Base-by-base conservation (phyloP, 2,888 invertebrate genomes). In the Imbricaverruca yamaguchii region DNA sequence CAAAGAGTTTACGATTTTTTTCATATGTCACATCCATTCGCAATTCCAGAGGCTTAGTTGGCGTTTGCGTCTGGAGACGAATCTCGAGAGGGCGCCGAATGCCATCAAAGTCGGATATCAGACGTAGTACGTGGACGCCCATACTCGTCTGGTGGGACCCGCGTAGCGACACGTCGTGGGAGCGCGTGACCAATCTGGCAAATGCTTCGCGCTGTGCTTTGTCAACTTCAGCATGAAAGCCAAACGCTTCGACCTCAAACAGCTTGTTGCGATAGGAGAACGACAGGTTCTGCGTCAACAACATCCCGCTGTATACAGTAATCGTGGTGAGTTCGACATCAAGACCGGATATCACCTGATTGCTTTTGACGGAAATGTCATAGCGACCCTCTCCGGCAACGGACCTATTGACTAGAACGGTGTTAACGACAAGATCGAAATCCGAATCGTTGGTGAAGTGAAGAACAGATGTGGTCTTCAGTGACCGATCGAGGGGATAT, bases 241-340 rank as follows among this genome's bases (percentile, higher is more conserved):
- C 21, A 55, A 74, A 74, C 9, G 74, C 74, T 12, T 74, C 74
- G 9, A 55, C 18, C 10, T 53, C 55, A 2, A 55, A 74, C 8
- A 74, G 53, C 21, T 74, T 74, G 55, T 74, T 74, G 9, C 55
- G 74, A 23, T 74, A 74, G 6, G 74, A 21, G 74, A 74, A 74
- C 10, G 74, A 74, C 9, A 74, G 10, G 21, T 74, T 74, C 74
- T 74, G 74, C 3, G 74, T 18, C 7, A 74, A 10, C 21, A 55
- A 18, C 2, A 21, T 10, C 3, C 11, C 39, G 11, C 53, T 55
- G 8, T 9, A 7, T 2, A 74, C 55, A 1, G 53, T 55, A 55
- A 55, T 21, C 8, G 74, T 4, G 0, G 9, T 4, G 10, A 74
- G 13, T 1, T 21, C 21, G 7, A 18, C 55, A 21, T 74, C 23